Evolutionary conservation across 1,140 invertebrate species (phyloP).

Genomic region (Caenorhabditis inopinata): DNA sequence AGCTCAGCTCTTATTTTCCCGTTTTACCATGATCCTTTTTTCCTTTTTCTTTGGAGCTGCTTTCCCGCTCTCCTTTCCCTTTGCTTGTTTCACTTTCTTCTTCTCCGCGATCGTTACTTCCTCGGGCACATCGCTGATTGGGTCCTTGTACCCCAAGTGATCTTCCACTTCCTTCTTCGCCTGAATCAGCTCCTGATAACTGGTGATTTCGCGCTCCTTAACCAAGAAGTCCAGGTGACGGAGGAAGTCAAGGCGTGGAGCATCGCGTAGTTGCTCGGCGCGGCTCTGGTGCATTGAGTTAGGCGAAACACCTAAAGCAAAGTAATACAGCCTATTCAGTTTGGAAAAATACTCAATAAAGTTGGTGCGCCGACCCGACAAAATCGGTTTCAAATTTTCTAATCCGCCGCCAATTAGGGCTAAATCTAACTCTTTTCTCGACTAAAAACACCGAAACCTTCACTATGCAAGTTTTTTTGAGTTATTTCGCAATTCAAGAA

Average conservation of each 20-base stretch:
- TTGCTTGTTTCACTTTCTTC: neutral
- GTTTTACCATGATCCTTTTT: neutral
- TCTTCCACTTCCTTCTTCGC: neutral
- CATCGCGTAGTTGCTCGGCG: neutral
- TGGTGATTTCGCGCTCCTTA: neutral
- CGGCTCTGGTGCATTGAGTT: neutral
- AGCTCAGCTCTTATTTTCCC: no score
- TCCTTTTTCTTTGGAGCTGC: neutral
- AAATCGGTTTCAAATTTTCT: no score
- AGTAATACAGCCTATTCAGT: no score
- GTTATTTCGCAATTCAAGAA: no score
- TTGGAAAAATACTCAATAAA: no score
- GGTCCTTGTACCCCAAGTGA: neutral
- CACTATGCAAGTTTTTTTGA: no score
- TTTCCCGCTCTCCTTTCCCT: neutral
- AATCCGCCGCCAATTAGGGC: no score
- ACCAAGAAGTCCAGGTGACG: neutral
- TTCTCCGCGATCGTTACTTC: neutral
- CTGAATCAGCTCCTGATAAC: neutral
- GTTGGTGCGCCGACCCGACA: no score
- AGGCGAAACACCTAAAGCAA: neutral
- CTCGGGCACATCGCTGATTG: neutral
- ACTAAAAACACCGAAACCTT: no score
- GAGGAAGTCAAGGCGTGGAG: neutral
- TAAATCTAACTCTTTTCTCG: no score